Percentiles rank a stretch among this genome's conserved stretches.
These are phyloP conservation scores for Chelidonichthys spinosus DNA, from an alignment of 2,797 vertebrate genomes.

Conservation along the genomic window DNA sequence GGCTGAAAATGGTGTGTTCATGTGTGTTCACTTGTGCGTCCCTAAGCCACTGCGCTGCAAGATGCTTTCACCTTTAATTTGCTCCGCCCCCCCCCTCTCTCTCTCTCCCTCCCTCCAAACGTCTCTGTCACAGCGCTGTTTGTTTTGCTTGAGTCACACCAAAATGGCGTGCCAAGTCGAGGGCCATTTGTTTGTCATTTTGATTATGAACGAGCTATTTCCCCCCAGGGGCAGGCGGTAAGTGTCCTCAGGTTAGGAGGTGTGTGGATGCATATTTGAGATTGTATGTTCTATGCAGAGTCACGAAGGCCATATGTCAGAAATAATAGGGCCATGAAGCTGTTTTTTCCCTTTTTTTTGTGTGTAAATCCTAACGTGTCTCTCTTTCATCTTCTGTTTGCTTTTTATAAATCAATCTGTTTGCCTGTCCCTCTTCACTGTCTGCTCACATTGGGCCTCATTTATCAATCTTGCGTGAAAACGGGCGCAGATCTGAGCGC, in stretches of 20 bases:
- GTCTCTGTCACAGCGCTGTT: constrained; percentile 35
- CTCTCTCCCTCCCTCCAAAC: not conserved
- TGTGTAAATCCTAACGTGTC: not conserved
- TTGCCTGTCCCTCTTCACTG: too few species aligned
- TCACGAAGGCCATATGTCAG: not conserved
- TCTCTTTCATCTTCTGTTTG: not conserved
- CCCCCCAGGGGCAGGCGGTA: constrained; percentile 7
- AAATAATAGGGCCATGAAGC: constrained; percentile 7
- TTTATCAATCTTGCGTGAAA: too few species aligned
- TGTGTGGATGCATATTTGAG: constrained; percentile 28
- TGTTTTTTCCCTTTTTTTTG: not conserved
- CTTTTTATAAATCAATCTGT: too few species aligned
- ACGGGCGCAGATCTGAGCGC: too few species aligned
- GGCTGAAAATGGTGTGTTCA: constrained; percentile 3
- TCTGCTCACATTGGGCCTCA: not conserved
- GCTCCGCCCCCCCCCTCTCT: not conserved
- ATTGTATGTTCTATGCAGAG: not conserved
- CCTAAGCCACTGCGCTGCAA: constrained; percentile 24
- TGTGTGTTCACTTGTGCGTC: constrained; percentile 40
- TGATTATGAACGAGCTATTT: constrained; percentile 64
- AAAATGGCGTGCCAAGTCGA: constrained; percentile 23
- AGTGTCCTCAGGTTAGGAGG: constrained; percentile 26
- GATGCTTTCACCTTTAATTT: constrained; percentile 44
- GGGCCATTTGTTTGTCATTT: constrained; percentile 57
- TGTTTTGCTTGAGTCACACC: constrained; percentile 53